A percentile compares a stretch with the other conserved stretches of the same genome.
These are phyloP conservation scores for Pterocles gutturalis DNA, from an alignment of 2,113 vertebrate genomes.

Conservation along the genomic window DNA sequence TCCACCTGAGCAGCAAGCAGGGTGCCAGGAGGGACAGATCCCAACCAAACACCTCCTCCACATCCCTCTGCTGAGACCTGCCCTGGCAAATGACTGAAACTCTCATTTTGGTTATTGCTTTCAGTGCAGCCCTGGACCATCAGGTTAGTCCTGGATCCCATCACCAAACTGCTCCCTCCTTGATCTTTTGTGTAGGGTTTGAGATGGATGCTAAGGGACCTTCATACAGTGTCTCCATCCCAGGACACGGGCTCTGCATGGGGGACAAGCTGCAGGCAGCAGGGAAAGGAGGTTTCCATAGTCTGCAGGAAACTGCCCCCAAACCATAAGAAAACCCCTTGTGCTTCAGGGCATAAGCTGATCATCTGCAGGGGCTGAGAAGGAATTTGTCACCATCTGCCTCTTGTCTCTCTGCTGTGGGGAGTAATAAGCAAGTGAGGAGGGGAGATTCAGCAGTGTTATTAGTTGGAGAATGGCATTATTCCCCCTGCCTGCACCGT, in stretches of 20 bases:
- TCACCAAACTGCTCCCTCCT: neutral
- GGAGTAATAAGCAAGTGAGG: slow-evolving; percentile 74
- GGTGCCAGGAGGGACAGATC: neutral
- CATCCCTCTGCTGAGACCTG: neutral
- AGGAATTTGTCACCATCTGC: slow-evolving; percentile 80
- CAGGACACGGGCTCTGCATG: accelerated
- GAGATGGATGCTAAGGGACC: neutral
- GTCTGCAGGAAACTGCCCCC: slow-evolving; percentile 11
- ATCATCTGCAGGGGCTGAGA: slow-evolving; percentile 73
- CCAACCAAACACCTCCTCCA: neutral
- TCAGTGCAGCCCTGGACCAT: neutral
- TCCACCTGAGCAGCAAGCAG: neutral
- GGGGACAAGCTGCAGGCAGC: neutral
- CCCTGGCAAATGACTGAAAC: neutral
- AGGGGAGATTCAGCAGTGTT: slow-evolving; percentile 53
- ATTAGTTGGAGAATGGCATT: slow-evolving; percentile 28
- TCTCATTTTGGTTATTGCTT: neutral
- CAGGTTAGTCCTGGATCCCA: neutral
- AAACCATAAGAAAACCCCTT: neutral
- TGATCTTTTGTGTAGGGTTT: neutral
- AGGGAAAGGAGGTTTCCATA: slow-evolving; percentile 63
- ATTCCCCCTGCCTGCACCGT: slow-evolving; percentile 17
- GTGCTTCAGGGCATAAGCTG: slow-evolving; percentile 72
- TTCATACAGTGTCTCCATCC: neutral
- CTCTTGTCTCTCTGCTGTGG: slow-evolving; percentile 76